Evolutionary conservation across 2,797 vertebrate genomes (phyloP).

Genomic region (Lagocephalus sceleratus): DNA sequence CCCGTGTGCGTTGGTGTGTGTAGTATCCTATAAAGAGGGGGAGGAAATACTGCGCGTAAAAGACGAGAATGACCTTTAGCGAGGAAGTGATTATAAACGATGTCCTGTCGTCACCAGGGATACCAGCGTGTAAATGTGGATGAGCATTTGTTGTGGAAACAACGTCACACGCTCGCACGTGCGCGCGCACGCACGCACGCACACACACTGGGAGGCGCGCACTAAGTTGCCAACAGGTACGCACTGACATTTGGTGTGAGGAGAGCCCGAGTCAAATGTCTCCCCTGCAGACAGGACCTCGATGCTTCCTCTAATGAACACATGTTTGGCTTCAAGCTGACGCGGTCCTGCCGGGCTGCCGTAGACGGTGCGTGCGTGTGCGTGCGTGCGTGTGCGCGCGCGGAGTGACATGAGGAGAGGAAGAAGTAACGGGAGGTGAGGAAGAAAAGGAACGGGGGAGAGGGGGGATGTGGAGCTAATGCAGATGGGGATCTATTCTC

Average conservation of each 20-base stretch:
- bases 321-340: constrained; percentile 38
- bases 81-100: constrained; percentile 62
- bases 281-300: constrained; percentile 28
- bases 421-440: not conserved
- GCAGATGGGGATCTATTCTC: constrained; percentile 68
- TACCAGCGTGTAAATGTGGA: constrained; percentile 49
- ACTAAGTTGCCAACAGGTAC: constrained; percentile 31
- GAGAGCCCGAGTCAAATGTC: constrained; percentile 22
- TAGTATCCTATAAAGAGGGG: not conserved
- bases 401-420: constrained; percentile 35
- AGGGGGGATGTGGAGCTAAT: constrained; percentile 29
- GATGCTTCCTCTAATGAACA: constrained; percentile 43
- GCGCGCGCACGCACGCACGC: constrained; percentile 11
- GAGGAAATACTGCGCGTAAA: constrained; percentile 38
- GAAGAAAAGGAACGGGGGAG: not conserved
- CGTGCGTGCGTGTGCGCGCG: constrained; percentile 13
- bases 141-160: constrained; percentile 52
- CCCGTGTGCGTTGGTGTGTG: constrained; percentile 7
- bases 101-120: constrained; percentile 60
- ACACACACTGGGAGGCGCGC: not conserved
- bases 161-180: constrained; percentile 41
- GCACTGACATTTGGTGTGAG: constrained; percentile 20
- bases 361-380: constrained; percentile 50
- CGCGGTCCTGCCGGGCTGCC: constrained; percentile 47
- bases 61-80: constrained; percentile 66